Evolutionary conservation across 2,113 vertebrate genomes (phyloP), one percentile per base, ranked within the genome.

Genomic region (Syngnathus scovelli): DNA sequence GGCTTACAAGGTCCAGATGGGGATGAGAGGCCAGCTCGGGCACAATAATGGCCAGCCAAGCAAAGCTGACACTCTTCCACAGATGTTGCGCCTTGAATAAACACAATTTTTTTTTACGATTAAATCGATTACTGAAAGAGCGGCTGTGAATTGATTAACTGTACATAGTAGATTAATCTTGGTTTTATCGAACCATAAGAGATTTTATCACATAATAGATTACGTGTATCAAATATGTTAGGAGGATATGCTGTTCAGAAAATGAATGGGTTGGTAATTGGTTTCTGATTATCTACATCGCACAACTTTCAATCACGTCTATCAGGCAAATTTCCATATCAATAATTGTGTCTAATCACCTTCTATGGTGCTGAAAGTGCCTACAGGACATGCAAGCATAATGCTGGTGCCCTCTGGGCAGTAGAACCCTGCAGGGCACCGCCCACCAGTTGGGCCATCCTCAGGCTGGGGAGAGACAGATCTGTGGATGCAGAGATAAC

Each of bases 351-450:
- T 16, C 58, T 66, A 43, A 46, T 86, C 70, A 92, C 92, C 92
- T 39, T 90, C 77, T 66, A 70, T 68, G 13, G 90, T 88, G 86
- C 86, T 88, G 51, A 92, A 93, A 48, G 87, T 92, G 62, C 94
- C 93, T 8, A 89, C 78, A 39, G 92, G 92, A 66, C 94, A 96
- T 0, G 89, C 88, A 69, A 88, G 81, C 84, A 92, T 91, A 61
- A 82, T 83, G 75, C 58, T 87, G 80, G 91, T 90, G 61, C 93
- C 93, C 81, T 69, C 23, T 15, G 83, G 85, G 67, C 94, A 96
- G 72, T 86, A 93, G 75, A 89, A 92, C 64, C 94, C 94, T 3
- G 91, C 85, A 8, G 92, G 87, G 37, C 94, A 96, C 0, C 78
- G 89, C 0, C 90, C 78, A 41, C 94, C 94, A 18, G 74, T 88